Base-by-base conservation (phyloP, 1,140 invertebrate species). In the Drosophila hydei region DNA sequence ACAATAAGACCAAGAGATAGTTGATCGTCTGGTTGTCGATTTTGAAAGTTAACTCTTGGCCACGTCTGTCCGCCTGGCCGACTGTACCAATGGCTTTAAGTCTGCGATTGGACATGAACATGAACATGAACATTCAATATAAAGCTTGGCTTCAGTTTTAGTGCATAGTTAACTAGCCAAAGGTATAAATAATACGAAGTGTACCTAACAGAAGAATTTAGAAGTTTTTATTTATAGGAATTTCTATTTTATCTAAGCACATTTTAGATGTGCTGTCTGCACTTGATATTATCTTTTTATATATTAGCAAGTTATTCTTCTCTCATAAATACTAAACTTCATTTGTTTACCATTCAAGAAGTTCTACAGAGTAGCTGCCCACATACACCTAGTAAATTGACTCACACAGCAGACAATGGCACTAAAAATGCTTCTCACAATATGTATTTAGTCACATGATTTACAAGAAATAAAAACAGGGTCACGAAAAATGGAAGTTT, bases 391-490 rank as follows among this genome's bases (percentile, higher is more conserved):
- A n/a, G n/a, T n/a, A n/a, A n/a, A n/a, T n/a, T n/a, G n/a, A n/a
- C n/a, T n/a, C n/a, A n/a, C n/a, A n/a, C n/a, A n/a, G n/a, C n/a
- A 42, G 38, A 33, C 30, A 33, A 33, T 33, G 30, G 30, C 30
- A 11, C 12, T 33, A 33, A 8, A 33, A 33, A 11, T 33, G 11
- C 3, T 33, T 33, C 30, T 33, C 30, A 33, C 30, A 33, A 11
- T 11, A 8, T 33, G 12, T 33, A 11, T 33, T 11, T 11, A 30
- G 12, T 75, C 73, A 65, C 73, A 75, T 72, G 51, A 75, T 73
- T 76, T 58, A 67, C 42, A 40, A n/a, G 36, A 50, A 47, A 59
- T 45, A 48, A 64, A 74, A 72, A 58, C 50, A 58, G 73, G 62
- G 62, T 47, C 47, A 68, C 55, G 25, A 40, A 60, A 55, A 50